phyloP scores from a whole-genome alignment of 2,888 invertebrate genomes.

The Gasteruption jaculator region DNA sequence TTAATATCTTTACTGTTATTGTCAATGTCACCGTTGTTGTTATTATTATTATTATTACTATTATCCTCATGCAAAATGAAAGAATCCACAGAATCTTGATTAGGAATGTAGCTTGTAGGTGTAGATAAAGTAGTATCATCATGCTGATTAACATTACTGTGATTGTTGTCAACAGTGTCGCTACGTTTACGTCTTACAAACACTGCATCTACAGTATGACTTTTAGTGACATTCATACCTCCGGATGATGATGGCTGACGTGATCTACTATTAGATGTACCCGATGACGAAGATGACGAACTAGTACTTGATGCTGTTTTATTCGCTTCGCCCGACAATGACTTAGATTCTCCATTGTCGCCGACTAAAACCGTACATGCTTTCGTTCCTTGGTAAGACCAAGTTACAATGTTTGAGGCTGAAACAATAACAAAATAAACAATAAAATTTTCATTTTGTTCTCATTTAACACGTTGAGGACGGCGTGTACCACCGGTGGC shows the following conservation, averaged over 20 bases:
- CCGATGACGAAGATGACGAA: constrained; percentile 61
- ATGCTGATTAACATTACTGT: not conserved
- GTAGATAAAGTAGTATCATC: no score
- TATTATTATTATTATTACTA: no score
- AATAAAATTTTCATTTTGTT: no score
- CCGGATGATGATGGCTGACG: constrained; percentile 46
- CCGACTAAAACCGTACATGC: constrained; percentile 81
- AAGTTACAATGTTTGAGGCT: constrained; percentile 80
- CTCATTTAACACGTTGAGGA: no score
- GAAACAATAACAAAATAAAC: no score
- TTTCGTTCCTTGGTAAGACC: constrained; percentile 79
- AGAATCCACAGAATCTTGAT: no score
- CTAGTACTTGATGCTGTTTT: constrained; percentile 66
- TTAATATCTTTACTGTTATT: no score
- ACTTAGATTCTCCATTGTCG: constrained; percentile 69
- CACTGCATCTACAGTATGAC: constrained; percentile 47
- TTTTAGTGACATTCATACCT: constrained; percentile 48
- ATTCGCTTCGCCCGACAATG: constrained; percentile 67
- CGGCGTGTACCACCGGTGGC: no score
- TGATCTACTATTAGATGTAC: constrained; percentile 54
- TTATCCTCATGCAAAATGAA: no score
- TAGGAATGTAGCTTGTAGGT: no score
- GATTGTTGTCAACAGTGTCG: constrained; percentile 56
- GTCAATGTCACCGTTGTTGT: no score
- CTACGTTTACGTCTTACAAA: constrained; percentile 63